Base-by-base conservation (phyloP, 2,113 vertebrate genomes). In the Anguilla japonica region DNA sequence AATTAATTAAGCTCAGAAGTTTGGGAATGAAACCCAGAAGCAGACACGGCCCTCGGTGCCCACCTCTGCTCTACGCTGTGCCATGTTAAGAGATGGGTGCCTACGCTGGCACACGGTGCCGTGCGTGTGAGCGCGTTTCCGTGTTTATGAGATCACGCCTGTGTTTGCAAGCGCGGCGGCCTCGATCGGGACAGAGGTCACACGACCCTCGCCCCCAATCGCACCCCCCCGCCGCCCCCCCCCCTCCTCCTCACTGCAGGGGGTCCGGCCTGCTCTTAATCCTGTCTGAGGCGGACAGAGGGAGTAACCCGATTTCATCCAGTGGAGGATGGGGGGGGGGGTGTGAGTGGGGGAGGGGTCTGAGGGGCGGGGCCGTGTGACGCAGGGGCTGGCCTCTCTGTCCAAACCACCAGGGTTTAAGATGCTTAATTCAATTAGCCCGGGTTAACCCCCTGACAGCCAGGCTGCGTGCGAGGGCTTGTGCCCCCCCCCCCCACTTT, bases 281-380 rank as follows among this genome's bases (percentile, higher is more conserved):
- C 94, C 92, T 91, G 92, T 93, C 93, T 94, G 93, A 92, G 92
- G 89, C 94, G 91, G 88, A 91, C 88, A n/a, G 34, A 34, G 83
- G 80, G 87, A 82, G 39, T 94, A 93, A 93, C 92, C 92, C 84
- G 92, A 93, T 94, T 94, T 93, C 86, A 90, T 90, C 91, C 91
- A 91, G 90, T 46, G 89, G 92, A 91, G 90, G 87, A 92, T 90
- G 90, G 90, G 29, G 7, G 50, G 50, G 7, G 1, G 50, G 50
- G 50, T 3, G 34, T 34, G 34, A 34, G 34, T 29, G 22, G 22
- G 20, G 83, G 5, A 34, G 79, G 34, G 53, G 53, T 11, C 53
- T 11, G 43, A n/a, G 13, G 67, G 22, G 26, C 16, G 14, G 83
- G 41, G 57, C 53, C 34, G 60, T 83, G 60, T 84, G 83, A 83